Evolutionary conservation across 2,888 invertebrate species (phyloP), one percentile per base, ranked within the genome.

Genomic region (Branchipolynoe longqiensis): DNA sequence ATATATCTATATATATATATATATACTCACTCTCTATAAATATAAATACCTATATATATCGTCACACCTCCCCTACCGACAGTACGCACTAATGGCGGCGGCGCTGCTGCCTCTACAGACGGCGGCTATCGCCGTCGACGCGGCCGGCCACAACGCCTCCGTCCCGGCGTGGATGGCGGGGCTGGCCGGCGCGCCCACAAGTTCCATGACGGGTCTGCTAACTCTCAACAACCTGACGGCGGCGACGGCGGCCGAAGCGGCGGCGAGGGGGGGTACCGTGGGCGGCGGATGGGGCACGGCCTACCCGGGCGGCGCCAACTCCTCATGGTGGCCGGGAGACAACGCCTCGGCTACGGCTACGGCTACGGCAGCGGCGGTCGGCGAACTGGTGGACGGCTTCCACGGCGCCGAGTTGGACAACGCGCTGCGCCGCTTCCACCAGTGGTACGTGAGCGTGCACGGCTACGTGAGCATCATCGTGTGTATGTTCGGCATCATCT

Each of bases 401-500:
- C 48, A 41, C 54, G 41, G 33, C 41, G 36, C 54, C 33, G 62
- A 84, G 48, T 25, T 41, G 38, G 84, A 69, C 28, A 48, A 85
- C 22, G 38, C 62, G 25, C 90, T 92, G 87, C 78, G 83, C 48
- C 69, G 85, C 25, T 92, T 92, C 87, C 89, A 88, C 74, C 86
- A 87, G 31, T 89, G 88, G 59, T 93, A 93, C 85, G 89, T 90
- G 8, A 87, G 88, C 54, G 93, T 97, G 85, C 98, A 98, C 93
- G 98, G 98, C 58, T 97, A 97, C 94, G 95, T 97, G 83, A 97
- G 97, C 87, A 95, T 98, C 74, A 94, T 97, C 78, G 97, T 98
- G 88, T 98, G 98, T 94, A 95, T 97, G 84, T 96, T 98, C 92
- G 98, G 98, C 84, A 97, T 97, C 69, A 95, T 98, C 64, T 97